phyloP scores from a whole-genome alignment of 2,113 vertebrate species.

The Astur gentilis region DNA sequence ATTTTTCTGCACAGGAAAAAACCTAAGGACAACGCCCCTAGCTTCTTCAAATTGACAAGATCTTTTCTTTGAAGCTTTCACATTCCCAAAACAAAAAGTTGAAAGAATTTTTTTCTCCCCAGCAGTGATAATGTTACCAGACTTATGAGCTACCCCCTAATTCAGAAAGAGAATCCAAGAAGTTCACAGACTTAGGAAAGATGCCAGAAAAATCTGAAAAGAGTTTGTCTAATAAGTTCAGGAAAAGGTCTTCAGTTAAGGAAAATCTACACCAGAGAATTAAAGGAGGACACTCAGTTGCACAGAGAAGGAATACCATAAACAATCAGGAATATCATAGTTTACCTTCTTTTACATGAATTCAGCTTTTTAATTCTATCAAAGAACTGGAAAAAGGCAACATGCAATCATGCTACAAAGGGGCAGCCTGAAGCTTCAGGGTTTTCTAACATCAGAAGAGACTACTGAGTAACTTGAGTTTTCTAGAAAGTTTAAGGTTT shows the following conservation, averaged over 20 bases:
- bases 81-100: neutral
- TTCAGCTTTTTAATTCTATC: neutral
- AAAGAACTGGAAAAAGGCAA: neutral
- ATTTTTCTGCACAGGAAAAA: neutral
- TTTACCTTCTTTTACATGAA: neutral
- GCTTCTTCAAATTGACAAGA: constrained; percentile 5
- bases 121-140: neutral
- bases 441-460: neutral
- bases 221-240: constrained; percentile 31
- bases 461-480: neutral
- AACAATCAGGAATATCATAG: neutral
- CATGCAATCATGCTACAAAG: neutral
- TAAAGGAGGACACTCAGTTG: neutral
- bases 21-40: neutral
- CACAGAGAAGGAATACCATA: neutral
- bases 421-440: neutral
- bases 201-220: constrained; percentile 16
- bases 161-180: constrained; percentile 27
- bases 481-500: neutral
- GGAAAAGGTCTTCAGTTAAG: constrained; percentile 40
- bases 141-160: neutral
- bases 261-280: neutral
- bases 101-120: neutral
- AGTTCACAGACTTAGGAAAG: constrained; percentile 2
- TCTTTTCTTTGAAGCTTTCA: constrained; percentile 32